phyloP scores from a whole-genome alignment of 2,113 vertebrate species.

The Eublepharis macularius region DNA sequence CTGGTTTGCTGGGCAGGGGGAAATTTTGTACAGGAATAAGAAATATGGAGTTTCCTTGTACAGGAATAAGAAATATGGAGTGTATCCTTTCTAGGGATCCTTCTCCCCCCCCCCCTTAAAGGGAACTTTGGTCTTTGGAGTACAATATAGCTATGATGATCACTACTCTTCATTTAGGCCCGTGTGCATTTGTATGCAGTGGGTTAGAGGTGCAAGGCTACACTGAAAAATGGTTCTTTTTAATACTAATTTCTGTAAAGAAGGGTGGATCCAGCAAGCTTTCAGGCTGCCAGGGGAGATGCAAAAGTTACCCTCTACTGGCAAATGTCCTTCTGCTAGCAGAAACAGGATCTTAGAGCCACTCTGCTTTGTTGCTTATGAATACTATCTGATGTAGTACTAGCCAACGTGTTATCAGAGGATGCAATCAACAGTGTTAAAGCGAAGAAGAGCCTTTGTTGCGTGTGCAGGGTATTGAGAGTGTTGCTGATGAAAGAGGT shows the following conservation, averaged over 20 bases:
- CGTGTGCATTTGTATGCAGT: not conserved
- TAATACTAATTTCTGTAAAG: not conserved
- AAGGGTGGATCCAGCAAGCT: too few species aligned
- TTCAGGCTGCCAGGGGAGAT: too few species aligned
- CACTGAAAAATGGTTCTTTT: not conserved
- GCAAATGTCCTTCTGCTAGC: too few species aligned
- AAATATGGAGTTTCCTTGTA: too few species aligned
- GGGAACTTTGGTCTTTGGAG: not conserved
- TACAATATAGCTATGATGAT: not conserved
- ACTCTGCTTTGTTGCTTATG: too few species aligned
- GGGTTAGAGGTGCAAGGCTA: not conserved
- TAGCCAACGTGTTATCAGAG: not conserved
- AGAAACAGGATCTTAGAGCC: too few species aligned
- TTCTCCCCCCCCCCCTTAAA: not conserved
- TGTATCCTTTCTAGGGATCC: not conserved
- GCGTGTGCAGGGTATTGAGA: not conserved
- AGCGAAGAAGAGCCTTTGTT: not conserved
- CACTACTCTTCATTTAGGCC: not conserved
- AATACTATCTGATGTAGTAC: not conserved
- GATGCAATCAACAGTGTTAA: not conserved
- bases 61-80: too few species aligned
- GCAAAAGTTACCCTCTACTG: too few species aligned
- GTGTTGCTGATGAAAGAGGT: not conserved
- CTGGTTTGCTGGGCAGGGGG: too few species aligned
- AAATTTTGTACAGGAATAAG: not conserved